phyloP scores from a whole-genome alignment of 2,888 invertebrate genomes.

The Eumacrocentrus americanus region DNA sequence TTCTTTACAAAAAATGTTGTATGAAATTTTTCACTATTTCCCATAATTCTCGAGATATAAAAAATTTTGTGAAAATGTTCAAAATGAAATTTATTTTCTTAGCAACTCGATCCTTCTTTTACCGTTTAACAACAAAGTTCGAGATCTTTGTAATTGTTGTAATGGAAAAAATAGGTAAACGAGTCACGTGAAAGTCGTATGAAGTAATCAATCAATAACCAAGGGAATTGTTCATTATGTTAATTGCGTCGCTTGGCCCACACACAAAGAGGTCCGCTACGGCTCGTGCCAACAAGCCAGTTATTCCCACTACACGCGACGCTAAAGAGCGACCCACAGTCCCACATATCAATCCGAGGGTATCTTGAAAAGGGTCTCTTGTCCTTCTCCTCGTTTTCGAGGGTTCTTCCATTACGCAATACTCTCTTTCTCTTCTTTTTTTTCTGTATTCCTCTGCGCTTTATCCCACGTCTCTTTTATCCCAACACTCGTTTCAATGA shows the following conservation, averaged over 20 bases:
- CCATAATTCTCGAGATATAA: too few species aligned
- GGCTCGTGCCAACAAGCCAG: conserved; percentile 13
- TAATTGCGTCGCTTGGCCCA: conserved; percentile 9
- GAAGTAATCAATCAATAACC: conserved; percentile 9
- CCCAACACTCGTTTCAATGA: neutral
- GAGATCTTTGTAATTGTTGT: too few species aligned
- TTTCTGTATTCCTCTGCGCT: neutral
- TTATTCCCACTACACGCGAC: conserved; percentile 3
- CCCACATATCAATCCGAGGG: conserved; percentile 8
- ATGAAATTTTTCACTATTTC: too few species aligned
- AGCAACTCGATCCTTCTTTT: neutral
- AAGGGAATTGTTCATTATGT: conserved; percentile 13
- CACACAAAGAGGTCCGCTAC: conserved; percentile 9
- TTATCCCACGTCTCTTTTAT: neutral
- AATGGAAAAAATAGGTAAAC: neutral
- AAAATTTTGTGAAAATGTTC: neutral
- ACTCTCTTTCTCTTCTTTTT: neutral
- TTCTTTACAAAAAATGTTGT: too few species aligned
- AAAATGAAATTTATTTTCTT: neutral
- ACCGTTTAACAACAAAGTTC: too few species aligned
- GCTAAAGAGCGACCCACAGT: neutral
- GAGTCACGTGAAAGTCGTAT: neutral
- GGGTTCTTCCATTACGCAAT: conserved; percentile 7
- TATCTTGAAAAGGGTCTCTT: conserved; percentile 15
- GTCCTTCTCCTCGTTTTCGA: conserved; percentile 4